phyloP scores from a whole-genome alignment of 2,888 invertebrate genomes.

The Anoncus sp. region DNA sequence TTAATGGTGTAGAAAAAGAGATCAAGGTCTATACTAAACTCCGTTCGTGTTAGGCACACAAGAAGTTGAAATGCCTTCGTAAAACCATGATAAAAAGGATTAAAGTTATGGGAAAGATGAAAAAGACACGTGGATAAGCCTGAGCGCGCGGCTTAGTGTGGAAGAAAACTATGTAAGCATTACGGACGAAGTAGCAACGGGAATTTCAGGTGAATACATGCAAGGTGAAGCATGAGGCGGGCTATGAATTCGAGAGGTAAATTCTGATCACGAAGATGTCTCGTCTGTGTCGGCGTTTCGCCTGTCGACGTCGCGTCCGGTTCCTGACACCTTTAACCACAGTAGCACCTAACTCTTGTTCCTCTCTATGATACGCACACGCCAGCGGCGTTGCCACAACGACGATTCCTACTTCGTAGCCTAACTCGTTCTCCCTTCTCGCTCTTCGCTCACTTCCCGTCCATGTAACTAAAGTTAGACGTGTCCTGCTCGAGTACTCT shows the following conservation, averaged over 20 bases:
- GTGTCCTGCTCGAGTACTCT: conserved; percentile 24
- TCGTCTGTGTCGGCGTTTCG: conserved; percentile 53
- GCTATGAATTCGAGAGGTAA: conserved; percentile 63
- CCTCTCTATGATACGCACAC: conserved; percentile 12
- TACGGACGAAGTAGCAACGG: conserved; percentile 37
- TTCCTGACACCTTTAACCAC: conserved; percentile 66
- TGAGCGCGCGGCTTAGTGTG: not conserved
- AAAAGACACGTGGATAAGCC: conserved; percentile 5
- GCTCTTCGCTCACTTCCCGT: conserved; percentile 46
- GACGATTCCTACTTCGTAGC: not conserved
- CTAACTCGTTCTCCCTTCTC: conserved; percentile 17
- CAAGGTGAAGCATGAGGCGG: conserved; percentile 31
- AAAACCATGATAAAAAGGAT: conserved; percentile 2
- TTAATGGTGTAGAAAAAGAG: not conserved
- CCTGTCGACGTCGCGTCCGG: conserved; percentile 71
- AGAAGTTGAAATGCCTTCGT: conserved; percentile 1
- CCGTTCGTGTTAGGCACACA: not conserved
- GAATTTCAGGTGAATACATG: conserved; percentile 39
- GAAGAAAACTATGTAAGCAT: conserved; percentile 12
- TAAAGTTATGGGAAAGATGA: conserved; percentile 5
- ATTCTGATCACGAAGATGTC: conserved; percentile 71
- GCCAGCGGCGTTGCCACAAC: conserved; percentile 14
- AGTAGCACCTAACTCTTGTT: conserved; percentile 28
- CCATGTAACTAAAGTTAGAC: conserved; percentile 44
- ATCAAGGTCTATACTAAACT: not conserved